Percentiles rank a stretch among this genome's conserved stretches.
phyloP scores from a whole-genome alignment of 2,113 vertebrate species.

The Gadus chalcogrammus region DNA sequence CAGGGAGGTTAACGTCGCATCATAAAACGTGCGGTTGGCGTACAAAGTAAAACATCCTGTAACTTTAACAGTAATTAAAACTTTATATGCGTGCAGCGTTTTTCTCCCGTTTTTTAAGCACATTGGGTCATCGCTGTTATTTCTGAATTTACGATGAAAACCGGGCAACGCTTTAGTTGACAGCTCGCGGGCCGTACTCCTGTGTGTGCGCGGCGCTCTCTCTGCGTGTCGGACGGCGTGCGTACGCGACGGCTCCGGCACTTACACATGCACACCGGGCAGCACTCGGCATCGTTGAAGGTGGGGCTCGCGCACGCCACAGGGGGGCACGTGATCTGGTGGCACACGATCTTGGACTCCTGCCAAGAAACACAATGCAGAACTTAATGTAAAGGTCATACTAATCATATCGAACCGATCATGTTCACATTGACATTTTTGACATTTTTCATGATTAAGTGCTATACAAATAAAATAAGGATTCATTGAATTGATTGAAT shows the following conservation, averaged over 20 bases:
- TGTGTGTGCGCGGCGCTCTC: too few species aligned
- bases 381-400: conserved; percentile 7
- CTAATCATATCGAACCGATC: conserved; percentile 3
- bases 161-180: too few species aligned
- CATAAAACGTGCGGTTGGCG: conserved; percentile 50
- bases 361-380: conserved; percentile 42
- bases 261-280: conserved; percentile 89
- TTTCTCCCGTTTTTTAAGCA: conserved; percentile 24
- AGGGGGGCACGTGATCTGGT: conserved; percentile 89
- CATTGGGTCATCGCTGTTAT: too few species aligned
- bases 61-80: conserved; percentile 45
- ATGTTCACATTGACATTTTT: neutral
- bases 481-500: too few species aligned
- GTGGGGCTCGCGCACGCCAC: conserved; percentile 84
- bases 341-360: conserved; percentile 93
- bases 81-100: conserved; percentile 37
- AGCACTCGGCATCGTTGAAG: conserved; percentile 91
- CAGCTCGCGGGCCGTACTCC: too few species aligned
- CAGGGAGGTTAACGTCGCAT: conserved; percentile 31
- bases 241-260: conserved; percentile 29
- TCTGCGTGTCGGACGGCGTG: too few species aligned
- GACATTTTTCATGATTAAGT: too few species aligned
- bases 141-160: too few species aligned
- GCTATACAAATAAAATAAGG: too few species aligned
- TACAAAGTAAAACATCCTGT: conserved; percentile 40